A percentile compares a stretch with the other conserved stretches of the same genome.
These are phyloP conservation scores for Aptenodytes patagonicus DNA, from an alignment of 2,113 vertebrate genomes.

Conservation along the genomic window DNA sequence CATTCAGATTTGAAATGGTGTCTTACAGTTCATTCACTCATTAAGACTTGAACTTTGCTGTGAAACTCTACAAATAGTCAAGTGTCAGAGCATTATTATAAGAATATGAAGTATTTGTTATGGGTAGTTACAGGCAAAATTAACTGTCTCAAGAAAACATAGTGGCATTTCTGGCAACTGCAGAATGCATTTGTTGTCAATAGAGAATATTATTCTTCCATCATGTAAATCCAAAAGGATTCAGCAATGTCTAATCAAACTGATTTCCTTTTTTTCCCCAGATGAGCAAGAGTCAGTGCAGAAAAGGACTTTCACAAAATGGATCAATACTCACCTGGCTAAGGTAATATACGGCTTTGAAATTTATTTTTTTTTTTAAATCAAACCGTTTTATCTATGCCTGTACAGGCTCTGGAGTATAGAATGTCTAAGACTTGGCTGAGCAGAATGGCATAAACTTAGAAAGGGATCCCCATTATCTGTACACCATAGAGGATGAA, in stretches of 20 bases:
- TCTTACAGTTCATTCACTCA: background rate
- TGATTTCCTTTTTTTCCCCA: conserved; percentile 52
- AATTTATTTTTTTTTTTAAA: background rate
- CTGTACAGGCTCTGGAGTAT: background rate
- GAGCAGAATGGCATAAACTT: background rate
- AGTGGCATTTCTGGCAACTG: background rate
- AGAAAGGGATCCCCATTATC: background rate
- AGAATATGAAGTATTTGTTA: background rate
- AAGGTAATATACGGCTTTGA: conserved; percentile 80
- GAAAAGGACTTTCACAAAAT: conserved; percentile 98
- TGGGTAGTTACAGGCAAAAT: background rate
- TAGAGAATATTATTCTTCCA: background rate
- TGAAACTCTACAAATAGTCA: background rate
- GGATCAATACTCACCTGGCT: conserved; percentile 97
- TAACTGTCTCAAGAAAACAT: background rate
- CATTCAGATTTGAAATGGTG: background rate
- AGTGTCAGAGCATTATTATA: background rate
- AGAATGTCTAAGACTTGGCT: background rate
- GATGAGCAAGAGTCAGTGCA: conserved; percentile 98
- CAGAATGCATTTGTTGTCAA: background rate
- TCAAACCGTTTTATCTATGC: background rate
- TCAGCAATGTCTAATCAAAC: conserved; percentile 4
- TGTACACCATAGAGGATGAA: background rate
- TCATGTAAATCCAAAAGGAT: background rate
- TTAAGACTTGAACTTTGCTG: background rate